Percentiles rank a stretch among this genome's conserved stretches.
These are phyloP conservation scores for Neotoxoptera formosana DNA, from an alignment of 1,140 invertebrate species.

Conservation along the genomic window DNA sequence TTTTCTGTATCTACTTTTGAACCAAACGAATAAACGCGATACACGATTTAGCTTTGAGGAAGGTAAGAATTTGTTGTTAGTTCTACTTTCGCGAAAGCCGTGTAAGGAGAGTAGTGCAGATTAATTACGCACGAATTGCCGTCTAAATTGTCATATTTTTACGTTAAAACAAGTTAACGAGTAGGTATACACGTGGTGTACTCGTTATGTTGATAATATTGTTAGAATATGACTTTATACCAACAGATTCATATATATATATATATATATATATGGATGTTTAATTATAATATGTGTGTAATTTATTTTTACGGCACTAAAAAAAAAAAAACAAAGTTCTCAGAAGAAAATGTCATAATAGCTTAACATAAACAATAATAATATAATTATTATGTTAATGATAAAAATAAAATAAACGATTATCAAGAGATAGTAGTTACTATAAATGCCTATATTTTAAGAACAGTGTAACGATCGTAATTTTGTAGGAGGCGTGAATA, in stretches of 20 bases:
- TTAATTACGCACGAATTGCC: slow-evolving; percentile 45
- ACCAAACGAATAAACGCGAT: neutral
- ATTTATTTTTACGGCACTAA: neutral
- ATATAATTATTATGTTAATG: neutral
- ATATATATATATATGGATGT: neutral
- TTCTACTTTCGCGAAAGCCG: neutral
- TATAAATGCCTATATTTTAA: neutral
- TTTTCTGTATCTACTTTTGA: neutral
- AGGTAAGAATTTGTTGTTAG: neutral
- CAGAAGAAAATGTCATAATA: neutral
- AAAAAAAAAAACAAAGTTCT: neutral
- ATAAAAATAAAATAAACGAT: neutral
- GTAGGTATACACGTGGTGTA: neutral
- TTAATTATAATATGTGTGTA: neutral
- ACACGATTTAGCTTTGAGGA: slow-evolving; percentile 27
- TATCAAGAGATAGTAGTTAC: neutral
- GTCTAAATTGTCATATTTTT: slow-evolving; percentile 42
- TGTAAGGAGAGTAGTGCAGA: neutral
- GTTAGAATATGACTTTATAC: neutral
- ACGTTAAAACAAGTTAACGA: slow-evolving; percentile 18
- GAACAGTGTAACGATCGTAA: neutral
- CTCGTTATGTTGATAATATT: neutral
- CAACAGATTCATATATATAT: too few species aligned
- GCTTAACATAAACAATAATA: too few species aligned
- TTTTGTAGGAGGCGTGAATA: neutral